phyloP scores from a whole-genome alignment of 2,797 vertebrate species.

The Cuniculus paca region DNA sequence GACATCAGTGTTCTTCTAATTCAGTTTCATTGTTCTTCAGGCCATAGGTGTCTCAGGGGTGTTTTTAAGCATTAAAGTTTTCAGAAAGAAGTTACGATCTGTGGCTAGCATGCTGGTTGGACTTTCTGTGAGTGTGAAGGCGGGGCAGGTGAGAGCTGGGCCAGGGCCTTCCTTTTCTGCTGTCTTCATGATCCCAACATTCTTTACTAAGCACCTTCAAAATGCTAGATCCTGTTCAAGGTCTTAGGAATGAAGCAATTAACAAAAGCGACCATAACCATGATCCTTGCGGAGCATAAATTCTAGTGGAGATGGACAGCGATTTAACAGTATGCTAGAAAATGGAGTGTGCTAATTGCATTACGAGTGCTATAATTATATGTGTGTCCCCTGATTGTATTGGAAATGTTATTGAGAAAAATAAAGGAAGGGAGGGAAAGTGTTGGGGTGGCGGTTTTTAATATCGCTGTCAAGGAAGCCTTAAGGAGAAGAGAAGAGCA shows the following conservation, averaged over 20 bases:
- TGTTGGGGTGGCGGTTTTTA: not conserved
- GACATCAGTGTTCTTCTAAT: not conserved
- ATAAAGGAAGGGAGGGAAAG: not conserved
- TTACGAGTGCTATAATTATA: not conserved
- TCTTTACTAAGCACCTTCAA: not conserved
- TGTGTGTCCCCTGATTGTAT: not conserved
- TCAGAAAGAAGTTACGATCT: not conserved
- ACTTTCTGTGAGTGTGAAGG: not conserved
- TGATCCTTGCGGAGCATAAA: not conserved
- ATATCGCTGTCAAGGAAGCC: not conserved
- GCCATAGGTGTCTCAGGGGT: not conserved
- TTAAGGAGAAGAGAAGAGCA: rapidly evolving
- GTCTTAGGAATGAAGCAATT: not conserved
- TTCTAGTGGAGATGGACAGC: not conserved
- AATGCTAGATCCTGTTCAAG: too few relatives aligned
- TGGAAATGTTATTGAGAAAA: not conserved
- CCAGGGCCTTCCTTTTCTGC: not conserved
- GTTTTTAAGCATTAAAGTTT: not conserved
- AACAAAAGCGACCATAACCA: not conserved
- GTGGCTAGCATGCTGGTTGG: not conserved
- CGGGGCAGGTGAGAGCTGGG: not conserved
- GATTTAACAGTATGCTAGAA: not conserved
- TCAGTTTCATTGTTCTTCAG: not conserved
- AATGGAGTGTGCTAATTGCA: not conserved
- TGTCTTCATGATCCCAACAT: not conserved